Evolutionary conservation across 2,888 invertebrate species (phyloP).

Genomic region (Caenorhabditis sp.): DNA sequence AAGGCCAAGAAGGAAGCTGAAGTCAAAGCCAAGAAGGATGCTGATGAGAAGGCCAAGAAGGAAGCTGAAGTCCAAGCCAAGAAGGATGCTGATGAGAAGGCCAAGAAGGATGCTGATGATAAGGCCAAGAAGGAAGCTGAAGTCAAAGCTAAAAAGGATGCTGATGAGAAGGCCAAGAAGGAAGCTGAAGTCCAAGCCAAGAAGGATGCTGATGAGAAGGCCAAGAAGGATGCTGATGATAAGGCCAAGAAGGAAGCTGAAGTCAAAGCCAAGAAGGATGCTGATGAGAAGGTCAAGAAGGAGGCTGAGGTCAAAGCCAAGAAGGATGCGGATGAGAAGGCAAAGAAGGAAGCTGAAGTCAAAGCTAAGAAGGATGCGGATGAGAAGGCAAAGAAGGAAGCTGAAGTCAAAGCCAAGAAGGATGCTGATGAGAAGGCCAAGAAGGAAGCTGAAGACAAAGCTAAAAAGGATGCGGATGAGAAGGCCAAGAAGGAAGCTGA

Average conservation of each 20-base stretch:
- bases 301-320: no score
- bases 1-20: constrained; percentile 2
- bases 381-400: background rate
- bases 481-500: constrained; percentile 4
- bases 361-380: background rate
- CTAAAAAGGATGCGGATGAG: constrained; percentile 7
- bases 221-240: constrained; percentile 15
- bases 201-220: constrained; percentile 10
- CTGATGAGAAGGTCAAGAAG: constrained; percentile 19
- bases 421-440: constrained; percentile 19
- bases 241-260: constrained; percentile 6
- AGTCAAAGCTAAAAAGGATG: constrained; percentile 25
- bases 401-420: constrained; percentile 8
- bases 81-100: constrained; percentile 8
- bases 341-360: background rate
- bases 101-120: constrained; percentile 18
- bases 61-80: background rate
- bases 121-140: constrained; percentile 42
- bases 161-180: constrained; percentile 35
- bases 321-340: background rate
- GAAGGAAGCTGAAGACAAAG: constrained; percentile 7
- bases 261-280: constrained; percentile 22
- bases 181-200: constrained; percentile 11
- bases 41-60: background rate
- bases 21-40: background rate